These are phyloP conservation scores for Gymnoscopelus microlampas DNA, from an alignment of 2,797 vertebrate genomes.

Conservation along the genomic window DNA sequence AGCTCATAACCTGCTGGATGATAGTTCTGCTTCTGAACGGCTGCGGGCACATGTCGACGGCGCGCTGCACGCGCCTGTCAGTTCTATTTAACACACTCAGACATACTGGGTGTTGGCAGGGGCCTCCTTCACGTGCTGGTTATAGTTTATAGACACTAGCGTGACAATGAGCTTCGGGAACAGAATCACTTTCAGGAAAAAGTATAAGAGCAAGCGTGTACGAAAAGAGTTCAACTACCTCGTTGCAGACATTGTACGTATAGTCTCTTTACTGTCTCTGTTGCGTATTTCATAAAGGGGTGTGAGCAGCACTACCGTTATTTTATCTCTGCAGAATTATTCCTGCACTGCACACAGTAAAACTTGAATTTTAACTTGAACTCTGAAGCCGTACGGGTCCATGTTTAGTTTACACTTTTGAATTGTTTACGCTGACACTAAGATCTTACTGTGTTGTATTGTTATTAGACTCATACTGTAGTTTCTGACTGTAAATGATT, in stretches of 20 bases:
- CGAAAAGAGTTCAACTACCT: conserved; percentile 84
- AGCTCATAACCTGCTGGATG: conserved; percentile 28
- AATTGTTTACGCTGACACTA: no score
- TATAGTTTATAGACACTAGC: background rate
- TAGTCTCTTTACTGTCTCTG: conserved; percentile 43
- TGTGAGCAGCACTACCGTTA: background rate
- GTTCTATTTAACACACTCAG: no score
- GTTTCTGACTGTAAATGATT: no score
- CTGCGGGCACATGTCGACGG: conserved; percentile 27
- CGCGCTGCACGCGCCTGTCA: no score
- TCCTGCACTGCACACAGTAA: no score
- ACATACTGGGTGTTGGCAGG: no score
- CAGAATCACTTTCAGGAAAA: conserved; percentile 89
- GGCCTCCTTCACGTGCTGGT: no score
- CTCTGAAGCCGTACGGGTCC: no score
- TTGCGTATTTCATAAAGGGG: background rate
- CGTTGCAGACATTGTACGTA: conserved; percentile 88
- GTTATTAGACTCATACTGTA: no score
- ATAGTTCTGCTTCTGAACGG: conserved; percentile 70
- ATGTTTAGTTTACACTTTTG: no score
- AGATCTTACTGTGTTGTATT: no score
- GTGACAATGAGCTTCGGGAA: conserved; percentile 91
- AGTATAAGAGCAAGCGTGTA: conserved; percentile 83
- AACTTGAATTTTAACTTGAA: no score
- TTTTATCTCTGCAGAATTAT: background rate